phyloP scores from a whole-genome alignment of 2,113 vertebrate species.

The Chinchilla lanigera region DNA sequence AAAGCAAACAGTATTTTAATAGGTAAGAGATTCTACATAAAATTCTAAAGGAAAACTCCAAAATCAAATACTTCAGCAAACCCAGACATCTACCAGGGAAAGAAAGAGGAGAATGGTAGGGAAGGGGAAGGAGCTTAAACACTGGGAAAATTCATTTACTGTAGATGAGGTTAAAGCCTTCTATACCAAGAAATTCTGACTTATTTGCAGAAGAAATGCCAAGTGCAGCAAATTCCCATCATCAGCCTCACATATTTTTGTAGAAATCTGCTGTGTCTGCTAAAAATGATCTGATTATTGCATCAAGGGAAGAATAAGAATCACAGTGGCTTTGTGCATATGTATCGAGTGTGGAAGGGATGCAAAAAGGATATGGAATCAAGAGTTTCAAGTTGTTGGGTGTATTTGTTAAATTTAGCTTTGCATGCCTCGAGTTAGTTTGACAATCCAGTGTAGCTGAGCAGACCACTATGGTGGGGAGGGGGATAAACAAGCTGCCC shows the following conservation, averaged over 20 bases:
- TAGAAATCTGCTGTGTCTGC: not conserved
- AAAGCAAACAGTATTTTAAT: not conserved
- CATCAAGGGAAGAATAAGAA: too few species aligned
- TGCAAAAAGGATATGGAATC: accelerated
- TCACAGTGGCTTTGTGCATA: accelerated
- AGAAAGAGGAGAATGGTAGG: not conserved
- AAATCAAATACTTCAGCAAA: not conserved
- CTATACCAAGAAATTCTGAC: too few species aligned
- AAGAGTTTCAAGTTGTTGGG: not conserved
- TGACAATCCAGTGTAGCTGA: accelerated
- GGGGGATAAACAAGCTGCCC: not conserved
- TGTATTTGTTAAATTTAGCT: not conserved
- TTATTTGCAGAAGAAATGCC: not conserved
- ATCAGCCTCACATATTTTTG: not conserved
- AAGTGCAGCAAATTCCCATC: not conserved
- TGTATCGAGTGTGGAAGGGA: too few species aligned
- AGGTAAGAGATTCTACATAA: not conserved
- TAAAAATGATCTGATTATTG: not conserved
- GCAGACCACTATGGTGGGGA: accelerated
- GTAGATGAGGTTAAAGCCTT: not conserved
- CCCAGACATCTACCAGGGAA: accelerated
- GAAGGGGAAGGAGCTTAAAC: accelerated
- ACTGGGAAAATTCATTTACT: accelerated
- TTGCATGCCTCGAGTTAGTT: too few species aligned
- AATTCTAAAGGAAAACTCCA: not conserved